These are phyloP conservation scores for Heliocidaris tuberculata DNA, from an alignment of 35 echinoderm and acorn worm species.

Conservation along the genomic window DNA sequence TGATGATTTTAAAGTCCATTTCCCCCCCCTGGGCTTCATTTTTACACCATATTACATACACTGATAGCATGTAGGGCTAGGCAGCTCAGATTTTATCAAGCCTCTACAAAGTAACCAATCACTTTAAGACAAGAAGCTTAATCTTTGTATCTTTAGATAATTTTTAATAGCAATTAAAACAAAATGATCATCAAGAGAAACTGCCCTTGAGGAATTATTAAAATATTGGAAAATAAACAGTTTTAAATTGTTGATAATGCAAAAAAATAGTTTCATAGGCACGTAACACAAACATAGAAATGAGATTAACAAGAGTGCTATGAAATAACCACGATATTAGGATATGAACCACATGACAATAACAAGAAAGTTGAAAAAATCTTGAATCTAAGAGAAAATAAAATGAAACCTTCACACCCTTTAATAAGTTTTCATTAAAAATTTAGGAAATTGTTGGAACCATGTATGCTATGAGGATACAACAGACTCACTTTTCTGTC, in stretches of 20 bases:
- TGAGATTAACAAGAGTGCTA: neutral
- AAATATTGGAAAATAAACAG: neutral
- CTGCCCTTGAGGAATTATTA: neutral
- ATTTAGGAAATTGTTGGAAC: neutral
- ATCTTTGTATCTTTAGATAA: neutral
- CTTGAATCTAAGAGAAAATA: neutral
- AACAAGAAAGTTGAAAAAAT: neutral
- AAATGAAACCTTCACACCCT: neutral
- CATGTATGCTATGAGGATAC: neutral
- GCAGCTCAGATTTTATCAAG: too few species aligned
- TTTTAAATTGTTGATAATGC: neutral
- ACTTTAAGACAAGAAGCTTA: neutral
- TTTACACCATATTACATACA: too few species aligned
- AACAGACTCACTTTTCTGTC: constrained; percentile 36
- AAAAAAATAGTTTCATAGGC: neutral
- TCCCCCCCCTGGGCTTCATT: too few species aligned
- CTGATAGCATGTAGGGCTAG: too few species aligned
- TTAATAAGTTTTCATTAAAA: neutral
- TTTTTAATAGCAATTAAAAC: neutral
- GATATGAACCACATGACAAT: neutral
- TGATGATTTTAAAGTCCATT: too few species aligned
- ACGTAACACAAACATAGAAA: neutral
- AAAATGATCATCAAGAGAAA: neutral
- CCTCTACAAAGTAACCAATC: too few species aligned
- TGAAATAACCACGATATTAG: neutral